Base-by-base conservation (phyloP, 2,113 vertebrate species). In the Alectura lathami region DNA sequence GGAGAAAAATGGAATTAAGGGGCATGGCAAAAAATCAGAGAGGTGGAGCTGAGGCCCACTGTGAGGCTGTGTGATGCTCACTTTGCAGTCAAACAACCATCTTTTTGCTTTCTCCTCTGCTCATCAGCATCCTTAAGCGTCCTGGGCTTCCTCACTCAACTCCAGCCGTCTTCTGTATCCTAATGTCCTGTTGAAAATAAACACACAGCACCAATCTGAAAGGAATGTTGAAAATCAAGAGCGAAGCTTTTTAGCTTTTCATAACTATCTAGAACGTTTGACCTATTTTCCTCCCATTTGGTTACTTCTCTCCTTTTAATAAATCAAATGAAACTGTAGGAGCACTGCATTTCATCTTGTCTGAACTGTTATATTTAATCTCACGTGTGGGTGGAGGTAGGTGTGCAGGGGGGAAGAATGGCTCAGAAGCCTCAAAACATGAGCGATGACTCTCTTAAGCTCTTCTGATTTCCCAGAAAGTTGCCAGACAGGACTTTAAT, bases 381-480 rank as follows among this genome's bases (percentile, higher is more conserved):
- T 93, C 80, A 48, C 17, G 24, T 80, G 85, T 81, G 83, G 76
- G 88, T 84, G 90, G 85, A 89, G 60, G 86, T 82, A 72, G 83
- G 80, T 96, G 79, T 72, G 56, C 70, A 74, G 56, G 56, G 79
- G 88, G 64, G 36, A 86, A 86, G 69, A 94, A 60, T 0, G 9
- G 72, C 93, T 96, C 82, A 36, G 76, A 93, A 91, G 86, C 30
- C 80, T 88, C 90, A 83, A 88, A 96, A 90, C 73, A 48, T 95
- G 93, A 96, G 93, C 72, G 93, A 94, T 96, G 91, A 88, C 73
- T 94, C 88, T 90, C 79, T 93, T 94, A 91, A 97, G 88, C 90
- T 93, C 86, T 91, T 88, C 80, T 90, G 95, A 95, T 96, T 93
- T 88, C 66, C 81, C 1, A 0, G 90, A 84, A 93, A 84, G 79